phyloP scores from a whole-genome alignment of 1,140 invertebrate genomes.

The Eufriesea mexicana region DNA sequence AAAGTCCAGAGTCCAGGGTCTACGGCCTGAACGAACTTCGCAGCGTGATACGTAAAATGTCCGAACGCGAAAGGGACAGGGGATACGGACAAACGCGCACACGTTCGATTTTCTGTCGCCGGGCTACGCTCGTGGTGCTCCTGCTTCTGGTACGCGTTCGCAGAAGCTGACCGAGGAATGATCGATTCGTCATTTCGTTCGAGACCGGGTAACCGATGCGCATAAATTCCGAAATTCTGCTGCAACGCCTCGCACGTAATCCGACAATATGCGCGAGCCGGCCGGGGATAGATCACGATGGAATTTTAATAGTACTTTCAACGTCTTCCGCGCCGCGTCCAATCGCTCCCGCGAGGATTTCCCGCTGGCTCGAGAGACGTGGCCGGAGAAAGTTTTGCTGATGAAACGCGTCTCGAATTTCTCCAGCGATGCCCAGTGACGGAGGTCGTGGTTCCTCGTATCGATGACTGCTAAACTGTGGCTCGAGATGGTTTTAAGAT shows the following conservation, averaged over 20 bases:
- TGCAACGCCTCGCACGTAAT: constrained; percentile 30
- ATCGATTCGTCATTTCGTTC: constrained; percentile 64
- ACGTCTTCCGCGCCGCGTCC: constrained; percentile 52
- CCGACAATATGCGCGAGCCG: constrained; percentile 45
- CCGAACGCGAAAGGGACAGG: neutral
- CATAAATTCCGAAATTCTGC: constrained; percentile 62
- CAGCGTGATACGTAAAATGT: constrained; percentile 40
- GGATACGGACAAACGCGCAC: constrained; percentile 34
- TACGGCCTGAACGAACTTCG: constrained; percentile 54
- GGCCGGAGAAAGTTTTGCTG: constrained; percentile 44
- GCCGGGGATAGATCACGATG: constrained; percentile 70
- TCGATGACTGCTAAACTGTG: no score
- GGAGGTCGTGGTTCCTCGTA: no score
- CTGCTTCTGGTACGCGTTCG: constrained; percentile 32
- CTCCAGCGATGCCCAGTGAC: no score
- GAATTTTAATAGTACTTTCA: constrained; percentile 76
- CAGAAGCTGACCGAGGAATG: constrained; percentile 58
- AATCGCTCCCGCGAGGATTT: constrained; percentile 67
- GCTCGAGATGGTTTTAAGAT: neutral
- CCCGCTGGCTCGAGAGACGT: neutral
- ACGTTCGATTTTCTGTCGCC: constrained; percentile 58
- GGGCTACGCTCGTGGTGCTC: no score
- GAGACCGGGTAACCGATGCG: constrained; percentile 58
- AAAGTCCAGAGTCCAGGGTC: constrained; percentile 63
- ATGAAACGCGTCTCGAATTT: neutral